Evolutionary conservation across 2,797 vertebrate species (phyloP).

Genomic region (Chloroceryle amazona): DNA sequence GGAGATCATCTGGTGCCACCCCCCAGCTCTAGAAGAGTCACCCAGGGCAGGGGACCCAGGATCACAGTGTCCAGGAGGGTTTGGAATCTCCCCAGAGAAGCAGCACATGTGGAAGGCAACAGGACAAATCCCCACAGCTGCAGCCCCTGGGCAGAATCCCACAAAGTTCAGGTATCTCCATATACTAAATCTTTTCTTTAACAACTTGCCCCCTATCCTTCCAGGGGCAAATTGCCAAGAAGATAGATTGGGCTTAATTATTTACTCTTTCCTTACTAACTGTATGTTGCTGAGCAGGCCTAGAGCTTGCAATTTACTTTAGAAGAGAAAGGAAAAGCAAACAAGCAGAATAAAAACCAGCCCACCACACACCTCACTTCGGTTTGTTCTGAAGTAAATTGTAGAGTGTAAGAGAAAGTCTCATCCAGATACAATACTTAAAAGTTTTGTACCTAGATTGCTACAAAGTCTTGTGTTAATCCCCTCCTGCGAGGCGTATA

Average conservation of each 20-base stretch:
- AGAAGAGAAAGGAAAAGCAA: not conserved
- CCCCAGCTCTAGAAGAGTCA: too few species aligned
- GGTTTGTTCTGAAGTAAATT: not conserved
- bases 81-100: too few species aligned
- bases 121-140: not conserved
- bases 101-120: fast-evolving
- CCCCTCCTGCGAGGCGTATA: not conserved
- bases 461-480: not conserved
- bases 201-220: slow-evolving; percentile 23
- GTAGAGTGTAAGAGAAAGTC: not conserved
- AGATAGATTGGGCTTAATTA: slow-evolving; percentile 60
- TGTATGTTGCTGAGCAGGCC: not conserved
- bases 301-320: not conserved
- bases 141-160: not conserved
- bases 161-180: not conserved
- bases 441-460: fast-evolving
- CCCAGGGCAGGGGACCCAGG: too few species aligned
- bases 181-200: slow-evolving; percentile 53
- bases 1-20: too few species aligned
- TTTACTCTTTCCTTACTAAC: slow-evolving; percentile 58
- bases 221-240: not conserved
- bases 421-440: not conserved
- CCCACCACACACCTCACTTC: not conserved
- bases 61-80: too few species aligned
- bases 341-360: not conserved